Conservation (phyloP, 2,113 vertebrate genomes). For the Leptosomus discolor region DNA sequence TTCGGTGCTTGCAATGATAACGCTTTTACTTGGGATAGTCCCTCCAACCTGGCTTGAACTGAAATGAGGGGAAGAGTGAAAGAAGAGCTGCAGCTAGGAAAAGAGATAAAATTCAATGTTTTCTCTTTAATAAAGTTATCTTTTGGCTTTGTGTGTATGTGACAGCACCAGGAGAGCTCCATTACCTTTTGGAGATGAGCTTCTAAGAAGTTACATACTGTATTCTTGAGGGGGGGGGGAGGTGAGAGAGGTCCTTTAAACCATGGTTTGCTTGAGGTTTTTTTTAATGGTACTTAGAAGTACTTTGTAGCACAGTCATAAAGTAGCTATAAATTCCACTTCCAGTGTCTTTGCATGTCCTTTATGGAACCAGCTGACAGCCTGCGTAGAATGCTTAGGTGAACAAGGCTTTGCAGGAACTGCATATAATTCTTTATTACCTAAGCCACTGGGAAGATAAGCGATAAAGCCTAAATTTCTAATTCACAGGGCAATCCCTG, state of each 20-base stretch:
- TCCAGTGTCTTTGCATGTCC: not conserved
- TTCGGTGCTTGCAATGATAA: not conserved
- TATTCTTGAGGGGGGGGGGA: not conserved
- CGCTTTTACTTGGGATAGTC: not conserved
- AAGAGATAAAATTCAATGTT: no score
- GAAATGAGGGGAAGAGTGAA: not conserved
- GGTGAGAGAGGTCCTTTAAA: not conserved
- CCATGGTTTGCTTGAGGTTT: not conserved
- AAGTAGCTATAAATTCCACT: slow-evolving; percentile 18
- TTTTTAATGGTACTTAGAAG: not conserved
- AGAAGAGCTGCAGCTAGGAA: not conserved
- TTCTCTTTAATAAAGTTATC: no score
- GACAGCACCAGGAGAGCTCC: not conserved
- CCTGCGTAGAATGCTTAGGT: not conserved
- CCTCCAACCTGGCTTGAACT: not conserved
- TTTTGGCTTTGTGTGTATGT: not conserved
- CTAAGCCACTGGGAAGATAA: not conserved
- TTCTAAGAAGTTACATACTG: not conserved
- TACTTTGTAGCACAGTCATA: not conserved
- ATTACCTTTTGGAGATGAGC: not conserved
- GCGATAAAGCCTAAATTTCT: not conserved
- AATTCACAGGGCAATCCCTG: not conserved
- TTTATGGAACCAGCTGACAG: not conserved
- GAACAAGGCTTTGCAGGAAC: not conserved
- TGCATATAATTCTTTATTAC: not conserved